These are phyloP conservation scores for Colletes gigas DNA, from an alignment of 1,140 invertebrate genomes.

Conservation along the genomic window DNA sequence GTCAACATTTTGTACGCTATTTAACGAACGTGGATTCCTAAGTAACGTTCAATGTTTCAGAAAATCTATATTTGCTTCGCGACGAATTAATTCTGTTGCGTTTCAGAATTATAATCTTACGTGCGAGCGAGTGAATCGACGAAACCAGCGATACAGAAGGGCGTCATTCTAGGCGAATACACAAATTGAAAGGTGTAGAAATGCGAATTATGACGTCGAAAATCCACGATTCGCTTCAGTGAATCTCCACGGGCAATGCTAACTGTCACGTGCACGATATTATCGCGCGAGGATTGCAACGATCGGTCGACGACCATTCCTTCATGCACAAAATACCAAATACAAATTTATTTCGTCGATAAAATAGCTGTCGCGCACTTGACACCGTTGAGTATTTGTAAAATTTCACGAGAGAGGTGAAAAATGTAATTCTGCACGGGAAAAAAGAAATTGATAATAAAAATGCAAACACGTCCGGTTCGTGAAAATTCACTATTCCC, in stretches of 20 bases:
- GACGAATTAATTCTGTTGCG: not conserved
- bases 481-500: too few relatives aligned
- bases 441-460: too few relatives aligned
- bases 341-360: not conserved
- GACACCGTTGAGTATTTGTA: not conserved
- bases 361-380: not conserved
- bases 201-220: not conserved
- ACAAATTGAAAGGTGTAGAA: conserved; percentile 11
- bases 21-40: not conserved
- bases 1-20: too few relatives aligned
- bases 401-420: not conserved
- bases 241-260: not conserved
- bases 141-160: conserved; percentile 1
- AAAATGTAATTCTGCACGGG: too few relatives aligned
- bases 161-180: conserved; percentile 5
- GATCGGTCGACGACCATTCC: not conserved
- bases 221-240: not conserved
- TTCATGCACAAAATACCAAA: too few relatives aligned
- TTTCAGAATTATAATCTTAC: not conserved
- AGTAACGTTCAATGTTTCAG: not conserved
- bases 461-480: too few relatives aligned
- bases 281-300: not conserved
- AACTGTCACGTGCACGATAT: not conserved
- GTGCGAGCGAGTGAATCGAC: not conserved
- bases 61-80: not conserved